phyloP scores from a whole-genome alignment of 2,113 vertebrate genomes.

The Malurus alboscapulatus region DNA sequence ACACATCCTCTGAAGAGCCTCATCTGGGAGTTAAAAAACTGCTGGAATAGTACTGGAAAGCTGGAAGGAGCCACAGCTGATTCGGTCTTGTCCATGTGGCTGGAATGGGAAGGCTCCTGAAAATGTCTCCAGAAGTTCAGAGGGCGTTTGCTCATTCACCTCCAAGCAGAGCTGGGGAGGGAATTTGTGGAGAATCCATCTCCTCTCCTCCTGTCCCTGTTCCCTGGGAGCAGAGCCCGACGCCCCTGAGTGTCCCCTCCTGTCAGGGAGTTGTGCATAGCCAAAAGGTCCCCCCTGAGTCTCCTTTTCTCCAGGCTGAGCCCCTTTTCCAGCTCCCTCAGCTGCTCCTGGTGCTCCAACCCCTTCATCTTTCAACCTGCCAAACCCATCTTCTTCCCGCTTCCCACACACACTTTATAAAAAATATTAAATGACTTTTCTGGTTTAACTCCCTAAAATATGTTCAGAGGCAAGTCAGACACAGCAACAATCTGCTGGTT shows the following conservation, averaged over 20 bases:
- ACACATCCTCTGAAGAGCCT: neutral
- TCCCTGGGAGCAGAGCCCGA: neutral
- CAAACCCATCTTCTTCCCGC: neutral
- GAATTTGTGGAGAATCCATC: neutral
- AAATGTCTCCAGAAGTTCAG: neutral
- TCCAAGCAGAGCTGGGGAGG: neutral
- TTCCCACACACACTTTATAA: neutral
- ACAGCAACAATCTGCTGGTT: neutral
- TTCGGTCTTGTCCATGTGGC: neutral
- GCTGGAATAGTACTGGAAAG: neutral
- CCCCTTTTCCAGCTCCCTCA: neutral
- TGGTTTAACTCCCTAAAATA: neutral
- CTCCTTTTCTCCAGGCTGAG: neutral
- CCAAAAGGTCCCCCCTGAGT: neutral
- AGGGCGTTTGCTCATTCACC: neutral
- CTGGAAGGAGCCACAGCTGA: neutral
- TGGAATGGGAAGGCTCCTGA: neutral
- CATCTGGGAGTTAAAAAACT: neutral
- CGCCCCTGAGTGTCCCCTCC: neutral
- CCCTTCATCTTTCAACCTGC: neutral
- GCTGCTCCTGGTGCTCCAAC: accelerated
- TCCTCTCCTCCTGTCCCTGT: neutral
- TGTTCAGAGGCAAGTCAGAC: neutral
- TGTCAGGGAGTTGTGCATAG: neutral
- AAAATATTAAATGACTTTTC: neutral